These are phyloP conservation scores for Cataglyphis albicans DNA, from an alignment of 2,888 invertebrate species.

Conservation along the genomic window DNA sequence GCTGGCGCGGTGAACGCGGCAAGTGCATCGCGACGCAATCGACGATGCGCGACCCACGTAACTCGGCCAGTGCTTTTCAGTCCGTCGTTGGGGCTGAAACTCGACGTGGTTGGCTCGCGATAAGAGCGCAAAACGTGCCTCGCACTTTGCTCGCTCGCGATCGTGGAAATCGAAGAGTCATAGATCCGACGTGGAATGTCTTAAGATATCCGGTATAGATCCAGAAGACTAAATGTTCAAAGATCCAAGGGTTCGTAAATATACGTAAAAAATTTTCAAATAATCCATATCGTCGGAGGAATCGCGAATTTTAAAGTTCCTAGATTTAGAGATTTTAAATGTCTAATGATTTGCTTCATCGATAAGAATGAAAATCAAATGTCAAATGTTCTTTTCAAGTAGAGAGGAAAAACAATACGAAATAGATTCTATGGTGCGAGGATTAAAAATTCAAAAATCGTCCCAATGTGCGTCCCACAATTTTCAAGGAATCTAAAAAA, in stretches of 20 bases:
- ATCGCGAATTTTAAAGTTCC: not conserved
- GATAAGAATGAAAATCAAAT: not conserved
- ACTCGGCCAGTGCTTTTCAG: conserved; percentile 51
- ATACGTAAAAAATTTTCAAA: not conserved
- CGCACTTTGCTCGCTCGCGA: not conserved
- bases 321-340: not conserved
- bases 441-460: not conserved
- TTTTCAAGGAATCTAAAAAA: not conserved
- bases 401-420: not conserved
- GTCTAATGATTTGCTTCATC: not conserved
- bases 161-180: not conserved
- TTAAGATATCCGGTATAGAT: not conserved
- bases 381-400: not conserved
- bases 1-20: conserved; percentile 49
- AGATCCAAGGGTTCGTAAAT: conserved; percentile 3
- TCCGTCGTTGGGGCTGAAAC: conserved; percentile 31
- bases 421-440: not conserved
- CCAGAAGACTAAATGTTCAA: not conserved
- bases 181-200: not conserved
- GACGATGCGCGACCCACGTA: conserved; percentile 17
- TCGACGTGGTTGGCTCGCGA: not conserved
- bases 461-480: too few species aligned
- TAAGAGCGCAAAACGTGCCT: not conserved
- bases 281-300: not conserved
- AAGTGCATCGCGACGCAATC: conserved; percentile 42